Evolutionary conservation across 2,888 invertebrate genomes (phyloP).

Genomic region (Ornithoptera alexandrae): DNA sequence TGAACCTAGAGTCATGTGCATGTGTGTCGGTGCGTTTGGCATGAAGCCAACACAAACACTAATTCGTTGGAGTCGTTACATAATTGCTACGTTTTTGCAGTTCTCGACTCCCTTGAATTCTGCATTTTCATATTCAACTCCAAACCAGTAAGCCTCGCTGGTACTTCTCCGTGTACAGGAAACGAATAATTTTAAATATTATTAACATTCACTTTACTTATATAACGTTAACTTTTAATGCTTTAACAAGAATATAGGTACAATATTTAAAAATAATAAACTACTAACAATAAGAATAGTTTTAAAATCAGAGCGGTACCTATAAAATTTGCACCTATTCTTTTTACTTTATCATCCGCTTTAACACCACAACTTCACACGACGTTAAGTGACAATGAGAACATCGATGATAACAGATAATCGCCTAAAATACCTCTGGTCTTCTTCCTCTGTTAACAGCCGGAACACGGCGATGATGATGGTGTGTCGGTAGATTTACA

Average conservation of each 20-base stretch:
- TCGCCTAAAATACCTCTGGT: too few relatives aligned
- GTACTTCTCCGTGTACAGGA: neutral
- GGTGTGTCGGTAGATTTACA: too few relatives aligned
- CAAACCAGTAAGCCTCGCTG: constrained; percentile 15
- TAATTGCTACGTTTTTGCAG: constrained; percentile 71
- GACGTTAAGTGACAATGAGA: too few relatives aligned
- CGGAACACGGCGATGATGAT: too few relatives aligned
- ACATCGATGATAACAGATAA: too few relatives aligned
- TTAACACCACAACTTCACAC: too few relatives aligned
- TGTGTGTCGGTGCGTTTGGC: constrained; percentile 65
- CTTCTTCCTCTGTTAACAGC: too few relatives aligned
- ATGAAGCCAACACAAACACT: constrained; percentile 63
- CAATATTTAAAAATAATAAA: neutral
- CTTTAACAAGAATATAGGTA: neutral
- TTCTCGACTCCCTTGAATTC: constrained; percentile 39
- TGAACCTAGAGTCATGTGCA: constrained; percentile 44
- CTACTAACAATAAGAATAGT: neutral
- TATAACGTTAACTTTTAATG: neutral
- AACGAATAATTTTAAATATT: neutral
- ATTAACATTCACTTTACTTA: neutral
- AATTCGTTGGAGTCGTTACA: constrained; percentile 71
- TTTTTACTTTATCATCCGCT: too few relatives aligned
- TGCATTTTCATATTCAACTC: constrained; percentile 37
- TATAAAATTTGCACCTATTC: too few relatives aligned
- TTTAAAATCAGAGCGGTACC: too few relatives aligned